phyloP scores from a whole-genome alignment of 1,140 invertebrate genomes.

The Steinernema feltiae region DNA sequence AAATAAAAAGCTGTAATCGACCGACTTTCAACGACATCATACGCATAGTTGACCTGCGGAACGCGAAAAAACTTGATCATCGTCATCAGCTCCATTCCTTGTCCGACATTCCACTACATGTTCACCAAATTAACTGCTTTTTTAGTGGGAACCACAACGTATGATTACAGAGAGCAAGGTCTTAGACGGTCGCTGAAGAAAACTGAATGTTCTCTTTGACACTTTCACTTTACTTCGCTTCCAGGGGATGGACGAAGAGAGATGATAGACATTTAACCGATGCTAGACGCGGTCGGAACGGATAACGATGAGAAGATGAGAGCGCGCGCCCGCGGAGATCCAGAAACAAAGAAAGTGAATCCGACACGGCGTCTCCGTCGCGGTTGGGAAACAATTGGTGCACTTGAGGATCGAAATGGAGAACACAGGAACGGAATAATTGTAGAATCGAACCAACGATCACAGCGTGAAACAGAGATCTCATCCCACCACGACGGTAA shows the following conservation, averaged over 20 bases:
- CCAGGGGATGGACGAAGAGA: neutral
- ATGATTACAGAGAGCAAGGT: too few species aligned
- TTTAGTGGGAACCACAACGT: too few species aligned
- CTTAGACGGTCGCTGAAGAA: neutral
- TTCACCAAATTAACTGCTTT: neutral
- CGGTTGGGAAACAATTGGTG: constrained; percentile 3
- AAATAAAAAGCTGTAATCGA: neutral
- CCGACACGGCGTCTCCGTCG: neutral
- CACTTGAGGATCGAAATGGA: neutral
- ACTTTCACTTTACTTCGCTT: neutral
- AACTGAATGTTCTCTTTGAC: neutral
- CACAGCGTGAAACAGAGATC: constrained; percentile 1
- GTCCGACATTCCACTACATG: neutral
- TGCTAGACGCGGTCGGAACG: neutral
- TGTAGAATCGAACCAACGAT: neutral
- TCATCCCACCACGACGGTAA: neutral
- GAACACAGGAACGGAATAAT: constrained; percentile 9
- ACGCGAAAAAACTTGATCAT: neutral
- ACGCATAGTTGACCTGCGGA: constrained; percentile 1
- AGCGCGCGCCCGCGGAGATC: neutral
- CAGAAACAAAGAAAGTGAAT: constrained; percentile 15
- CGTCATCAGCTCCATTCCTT: neutral
- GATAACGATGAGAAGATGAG: constrained; percentile 15
- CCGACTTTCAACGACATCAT: neutral
- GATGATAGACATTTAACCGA: neutral